Percentiles rank a stretch among this genome's conserved stretches.
These are phyloP conservation scores for Aphaenogaster ashmeadi DNA, from an alignment of 1,140 invertebrate genomes.

Conservation along the genomic window DNA sequence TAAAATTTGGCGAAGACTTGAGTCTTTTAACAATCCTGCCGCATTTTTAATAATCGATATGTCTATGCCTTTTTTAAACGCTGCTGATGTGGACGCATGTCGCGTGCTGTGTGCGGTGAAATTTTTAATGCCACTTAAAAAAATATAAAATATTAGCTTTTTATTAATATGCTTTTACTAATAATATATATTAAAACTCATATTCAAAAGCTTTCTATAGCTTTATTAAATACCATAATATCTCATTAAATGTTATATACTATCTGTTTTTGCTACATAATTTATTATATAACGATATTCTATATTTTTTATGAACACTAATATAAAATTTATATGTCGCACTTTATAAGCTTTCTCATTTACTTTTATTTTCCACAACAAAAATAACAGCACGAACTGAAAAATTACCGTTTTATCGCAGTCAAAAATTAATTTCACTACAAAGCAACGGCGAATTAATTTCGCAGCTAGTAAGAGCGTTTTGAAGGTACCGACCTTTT, in stretches of 20 bases:
- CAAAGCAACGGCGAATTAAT: constrained; percentile 38
- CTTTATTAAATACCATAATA: not conserved
- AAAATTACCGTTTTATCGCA: not conserved
- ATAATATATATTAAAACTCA: not conserved
- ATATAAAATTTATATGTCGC: not conserved
- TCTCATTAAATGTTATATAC: not conserved
- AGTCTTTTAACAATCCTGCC: no score
- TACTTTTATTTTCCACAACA: not conserved
- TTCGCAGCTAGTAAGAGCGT: not conserved
- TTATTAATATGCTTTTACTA: not conserved
- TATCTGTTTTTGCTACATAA: not conserved
- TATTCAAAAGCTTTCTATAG: not conserved
- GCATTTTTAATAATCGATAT: no score
- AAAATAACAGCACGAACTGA: not conserved
- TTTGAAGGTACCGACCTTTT: constrained; percentile 58
- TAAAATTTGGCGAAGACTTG: no score
- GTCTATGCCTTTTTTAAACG: no score
- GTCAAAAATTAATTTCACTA: constrained; percentile 5
- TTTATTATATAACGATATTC: not conserved
- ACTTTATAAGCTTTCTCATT: not conserved
- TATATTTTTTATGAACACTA: not conserved
- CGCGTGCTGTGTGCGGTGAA: no score
- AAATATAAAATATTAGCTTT: not conserved
- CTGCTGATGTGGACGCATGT: no score
- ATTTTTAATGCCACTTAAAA: not conserved